Base-by-base conservation (phyloP, 2,113 vertebrate species). In the Axis porcinus region DNA sequence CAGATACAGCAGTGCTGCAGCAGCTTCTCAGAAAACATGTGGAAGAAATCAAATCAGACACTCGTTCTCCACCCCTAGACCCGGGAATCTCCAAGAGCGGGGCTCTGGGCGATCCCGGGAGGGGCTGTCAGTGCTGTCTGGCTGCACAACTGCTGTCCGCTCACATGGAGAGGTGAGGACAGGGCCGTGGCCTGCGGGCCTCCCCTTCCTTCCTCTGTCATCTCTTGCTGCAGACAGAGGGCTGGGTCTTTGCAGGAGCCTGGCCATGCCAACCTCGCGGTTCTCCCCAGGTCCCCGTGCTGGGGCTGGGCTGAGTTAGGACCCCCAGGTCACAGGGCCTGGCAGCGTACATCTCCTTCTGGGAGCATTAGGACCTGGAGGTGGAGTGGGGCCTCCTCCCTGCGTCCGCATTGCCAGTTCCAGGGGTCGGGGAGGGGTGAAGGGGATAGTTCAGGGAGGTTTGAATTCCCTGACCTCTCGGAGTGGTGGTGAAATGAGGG, bases 121-220 rank as follows among this genome's bases (percentile, higher is more conserved):
- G 91, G 97, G 97, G 87, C 89, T 21, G 70, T 67, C 23, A 95
- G 88, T 95, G 97, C 95, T 47, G 14, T 78, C 96, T 85, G 93
- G 40, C 97, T 95, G 25, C 2, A 93, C 92, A 97, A 50, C 84
- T 96, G 92, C 91, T 97, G 78, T 95, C 95, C 93, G 92, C 87
- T 85, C 83, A 30, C 14, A 19, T 79, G 74, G 25, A 96, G 97
- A 97, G 90, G 95, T 86, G 94, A 93, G 97, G 90, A 95, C 90
- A 91, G 96, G 97, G 96, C 88, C 57, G 88, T 21, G 16, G 89
- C 76, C 43, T 40, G 7, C 8, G 19, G 79, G 23, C 28, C 28
- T 52, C 50, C 55, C 25, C 25, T 62, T 4, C 0, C 79, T 70
- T n/a, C 40, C 40, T 45, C 47, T 40, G 7, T 67, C 88, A 23